A percentile compares a stretch with the other conserved stretches of the same genome.
These are phyloP conservation scores for Centruroides sculpturatus DNA, from an alignment of 1,140 invertebrate genomes.

Conservation along the genomic window DNA sequence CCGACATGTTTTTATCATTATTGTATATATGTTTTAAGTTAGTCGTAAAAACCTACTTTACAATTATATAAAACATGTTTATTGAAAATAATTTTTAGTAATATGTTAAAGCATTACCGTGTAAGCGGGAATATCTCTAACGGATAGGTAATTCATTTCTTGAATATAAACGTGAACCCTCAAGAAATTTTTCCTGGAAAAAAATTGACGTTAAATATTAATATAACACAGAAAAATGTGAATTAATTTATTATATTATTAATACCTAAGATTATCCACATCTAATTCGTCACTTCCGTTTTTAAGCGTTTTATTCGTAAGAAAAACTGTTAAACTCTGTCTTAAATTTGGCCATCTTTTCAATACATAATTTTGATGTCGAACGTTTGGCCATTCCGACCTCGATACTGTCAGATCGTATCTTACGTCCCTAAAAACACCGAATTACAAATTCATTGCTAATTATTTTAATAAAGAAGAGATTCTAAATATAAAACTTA, in stretches of 20 bases:
- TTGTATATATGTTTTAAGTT: too few species aligned
- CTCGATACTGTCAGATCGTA: slow-evolving; percentile 16
- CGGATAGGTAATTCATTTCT: slow-evolving; percentile 17
- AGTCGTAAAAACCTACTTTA: too few species aligned
- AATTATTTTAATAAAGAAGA: not conserved
- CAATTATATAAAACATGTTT: too few species aligned
- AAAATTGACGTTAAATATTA: not conserved
- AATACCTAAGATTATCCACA: too few species aligned
- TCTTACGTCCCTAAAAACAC: slow-evolving; percentile 12
- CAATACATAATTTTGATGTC: slow-evolving; percentile 10
- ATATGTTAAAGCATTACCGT: slow-evolving; percentile 2
- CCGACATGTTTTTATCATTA: too few species aligned
- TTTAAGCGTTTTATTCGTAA: too few species aligned
- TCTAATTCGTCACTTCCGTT: too few species aligned
- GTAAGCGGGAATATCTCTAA: slow-evolving; percentile 14
- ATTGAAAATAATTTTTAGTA: not conserved
- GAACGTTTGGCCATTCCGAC: slow-evolving; percentile 15
- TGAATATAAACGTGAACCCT: slow-evolving; percentile 17
- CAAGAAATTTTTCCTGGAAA: slow-evolving; percentile 14
- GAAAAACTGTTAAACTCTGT: not conserved
- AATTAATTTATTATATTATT: too few species aligned
- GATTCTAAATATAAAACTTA: not conserved
- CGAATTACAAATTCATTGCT: too few species aligned
- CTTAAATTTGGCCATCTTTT: slow-evolving; percentile 11
- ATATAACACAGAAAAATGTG: too few species aligned